phyloP scores from a whole-genome alignment of 2,888 invertebrate species.

The Tetragonula carbonaria region DNA sequence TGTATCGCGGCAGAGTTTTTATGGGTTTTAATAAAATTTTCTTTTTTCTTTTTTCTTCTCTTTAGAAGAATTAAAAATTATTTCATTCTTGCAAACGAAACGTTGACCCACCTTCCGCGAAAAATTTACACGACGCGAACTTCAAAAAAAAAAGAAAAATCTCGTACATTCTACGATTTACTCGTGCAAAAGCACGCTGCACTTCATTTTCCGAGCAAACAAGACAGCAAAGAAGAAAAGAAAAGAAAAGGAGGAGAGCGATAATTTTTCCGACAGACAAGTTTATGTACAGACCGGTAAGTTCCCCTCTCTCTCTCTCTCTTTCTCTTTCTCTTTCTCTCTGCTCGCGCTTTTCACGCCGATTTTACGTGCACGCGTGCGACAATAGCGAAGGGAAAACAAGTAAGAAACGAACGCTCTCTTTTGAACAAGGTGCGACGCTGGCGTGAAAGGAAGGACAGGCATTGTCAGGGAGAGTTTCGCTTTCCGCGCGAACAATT shows the following conservation, averaged over 20 bases:
- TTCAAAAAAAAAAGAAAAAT: too few species aligned
- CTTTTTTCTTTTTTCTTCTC: too few species aligned
- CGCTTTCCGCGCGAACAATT: slow-evolving; percentile 37
- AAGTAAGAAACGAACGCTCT: slow-evolving; percentile 10
- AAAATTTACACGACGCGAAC: too few species aligned
- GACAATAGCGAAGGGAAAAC: neutral
- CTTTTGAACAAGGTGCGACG: slow-evolving; percentile 14
- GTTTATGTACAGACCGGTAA: neutral
- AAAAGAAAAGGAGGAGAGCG: neutral
- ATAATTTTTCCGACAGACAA: neutral
- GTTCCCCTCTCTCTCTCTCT: too few species aligned
- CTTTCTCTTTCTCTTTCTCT: too few species aligned
- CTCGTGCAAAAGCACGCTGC: neutral
- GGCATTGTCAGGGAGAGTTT: slow-evolving; percentile 40
- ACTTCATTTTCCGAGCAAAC: neutral
- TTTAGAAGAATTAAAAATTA: too few species aligned
- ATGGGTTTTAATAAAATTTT: neutral
- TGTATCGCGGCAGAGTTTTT: neutral
- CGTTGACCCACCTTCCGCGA: too few species aligned
- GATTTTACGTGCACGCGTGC: slow-evolving; percentile 3
- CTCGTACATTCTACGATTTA: neutral
- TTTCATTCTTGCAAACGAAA: too few species aligned
- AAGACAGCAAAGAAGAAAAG: neutral
- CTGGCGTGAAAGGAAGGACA: neutral
- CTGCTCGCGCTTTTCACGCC: neutral